Base-by-base conservation (phyloP, 2,113 vertebrate species). In the Chaetodon auriga region DNA sequence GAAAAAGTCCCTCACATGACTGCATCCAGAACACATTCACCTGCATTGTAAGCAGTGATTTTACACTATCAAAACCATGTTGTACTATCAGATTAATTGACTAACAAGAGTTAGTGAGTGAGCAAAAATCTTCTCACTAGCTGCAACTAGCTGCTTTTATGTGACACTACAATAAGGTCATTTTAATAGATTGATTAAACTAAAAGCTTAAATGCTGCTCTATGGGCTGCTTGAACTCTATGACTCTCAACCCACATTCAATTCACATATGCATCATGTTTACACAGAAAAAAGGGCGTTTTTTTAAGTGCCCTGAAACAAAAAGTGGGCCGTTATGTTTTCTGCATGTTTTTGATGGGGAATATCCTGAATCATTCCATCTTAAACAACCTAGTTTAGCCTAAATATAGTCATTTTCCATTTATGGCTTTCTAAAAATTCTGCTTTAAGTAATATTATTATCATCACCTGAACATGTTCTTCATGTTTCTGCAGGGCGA, bases 401-500 rank as follows among this genome's bases (percentile, higher is more conserved):
- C 30, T 30, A 30, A 30, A n/a, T n/a, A n/a, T n/a, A n/a, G n/a
- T n/a, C n/a, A 57, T 25, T 25, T 30, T 35, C 14, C 25, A 18
- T 18, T 7, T 16, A 30, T 8, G 14, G 6, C 30, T 30, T 15
- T 35, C 16, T 21, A 45, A 23, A 65, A 23, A 16, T 2, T 48
- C 43, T 7, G 25, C 7, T 46, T 38, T 63, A 10, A 23, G 3
- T 18, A 12, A 14, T 23, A 2, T n/a, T 4, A 0, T 25, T 9
- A 5, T 55, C 51, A 6, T n/a, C 5, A 2, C 48, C 30, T 51
- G 45, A 66, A 62, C 7, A 11, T n/a, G 3, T 72, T 43, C 43
- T 16, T 54, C 7, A 5, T 80, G 66, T 75, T 1, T 84, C 57
- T 89, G 72, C 85, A 99, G 98, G 98, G 98, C 3, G 97, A 98